Percentiles rank a stretch among this genome's conserved stretches.
Conservation (phyloP, 2,888 invertebrate species). For the Brachyopa scutellaris region DNA sequence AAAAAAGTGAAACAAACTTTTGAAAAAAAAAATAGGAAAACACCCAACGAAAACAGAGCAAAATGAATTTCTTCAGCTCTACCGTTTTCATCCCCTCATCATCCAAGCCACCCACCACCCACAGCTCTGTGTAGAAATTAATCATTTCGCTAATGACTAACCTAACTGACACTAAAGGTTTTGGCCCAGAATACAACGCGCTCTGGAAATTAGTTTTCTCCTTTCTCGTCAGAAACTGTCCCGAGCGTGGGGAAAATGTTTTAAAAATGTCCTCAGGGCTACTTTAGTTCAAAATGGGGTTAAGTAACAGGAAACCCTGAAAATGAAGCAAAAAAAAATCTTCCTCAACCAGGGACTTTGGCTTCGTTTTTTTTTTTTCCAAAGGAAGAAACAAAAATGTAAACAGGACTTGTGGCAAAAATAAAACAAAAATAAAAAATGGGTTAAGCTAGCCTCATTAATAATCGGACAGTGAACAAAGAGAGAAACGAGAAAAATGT, state of each 20-base stretch:
- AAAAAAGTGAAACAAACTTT: conserved; percentile 44
- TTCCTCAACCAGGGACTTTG: neutral
- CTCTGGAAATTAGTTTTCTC: conserved; percentile 52
- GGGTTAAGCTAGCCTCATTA: conserved; percentile 70
- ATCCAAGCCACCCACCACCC: conserved; percentile 2
- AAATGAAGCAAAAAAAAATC: conserved; percentile 22
- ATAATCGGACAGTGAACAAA: conserved; percentile 58
- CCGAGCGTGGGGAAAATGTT: neutral
- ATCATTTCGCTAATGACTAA: conserved; percentile 71
- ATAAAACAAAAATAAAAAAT: no score
- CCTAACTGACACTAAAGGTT: conserved; percentile 72
- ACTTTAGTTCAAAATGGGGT: conserved; percentile 60
- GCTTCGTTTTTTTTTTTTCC: conserved; percentile 11
- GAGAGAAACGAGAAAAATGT: neutral
- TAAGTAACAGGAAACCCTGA: conserved; percentile 55
- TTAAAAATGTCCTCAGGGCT: conserved; percentile 62
- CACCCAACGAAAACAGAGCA: neutral
- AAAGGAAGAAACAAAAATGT: conserved; percentile 34
- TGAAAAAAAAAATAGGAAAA: conserved; percentile 7
- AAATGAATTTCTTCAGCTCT: conserved; percentile 19
- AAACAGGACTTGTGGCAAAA: conserved; percentile 45
- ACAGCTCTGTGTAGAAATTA: conserved; percentile 51
- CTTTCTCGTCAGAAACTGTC: conserved; percentile 16
- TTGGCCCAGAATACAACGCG: conserved; percentile 46
- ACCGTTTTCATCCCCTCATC: conserved; percentile 14